Base-by-base conservation (phyloP, 2,888 invertebrate species). In the Synergus gifuensis region DNA sequence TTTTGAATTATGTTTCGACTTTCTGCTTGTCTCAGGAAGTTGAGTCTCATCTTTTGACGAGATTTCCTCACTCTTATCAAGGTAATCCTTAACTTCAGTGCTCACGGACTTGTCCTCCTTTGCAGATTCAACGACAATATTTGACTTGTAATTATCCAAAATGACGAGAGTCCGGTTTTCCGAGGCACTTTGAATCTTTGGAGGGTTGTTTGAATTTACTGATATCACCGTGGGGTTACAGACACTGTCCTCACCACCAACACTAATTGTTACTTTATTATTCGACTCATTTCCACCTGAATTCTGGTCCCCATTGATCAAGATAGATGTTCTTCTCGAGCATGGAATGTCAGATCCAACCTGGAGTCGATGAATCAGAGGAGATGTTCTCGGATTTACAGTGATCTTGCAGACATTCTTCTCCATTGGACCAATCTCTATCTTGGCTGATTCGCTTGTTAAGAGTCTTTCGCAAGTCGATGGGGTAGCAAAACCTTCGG, bases 301-400 rank as follows among this genome's bases (percentile, higher is more conserved):
- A 9, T 82, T 82, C 62, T 84, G 83, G 42, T 90, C 88, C 3
- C 89, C 88, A 64, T 91, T 91, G 28, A 92, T 91, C n/a, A 90
- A 78, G 40, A 96, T 90, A 36, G 91, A 92, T 94, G 96, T 93
- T 95, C 96, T 90, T 94, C 95, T 77, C 94, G 96, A 89, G 93
- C 96, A 88, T 87, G 86, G 87, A 79, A 54, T 63, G 18, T 82
- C 79, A n/a, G 86, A 87, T 8, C 88, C 88, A 9, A 92, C 87
- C 66, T 90, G 91, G 8, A 92, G 81, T 67, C 92, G 88, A 83
- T 93, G 92, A n/a, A 92, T 88, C 69, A 91, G 14, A 42, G 90
- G 91, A 1, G 89, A 86, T 1, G 88, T 84, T 42, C 87, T 83
- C 1, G 91, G 91, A 64, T 87, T 90, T 4, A 92, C 91, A 0